Base-by-base conservation (phyloP, 2,113 vertebrate species). In the Peromyscus maniculatus region DNA sequence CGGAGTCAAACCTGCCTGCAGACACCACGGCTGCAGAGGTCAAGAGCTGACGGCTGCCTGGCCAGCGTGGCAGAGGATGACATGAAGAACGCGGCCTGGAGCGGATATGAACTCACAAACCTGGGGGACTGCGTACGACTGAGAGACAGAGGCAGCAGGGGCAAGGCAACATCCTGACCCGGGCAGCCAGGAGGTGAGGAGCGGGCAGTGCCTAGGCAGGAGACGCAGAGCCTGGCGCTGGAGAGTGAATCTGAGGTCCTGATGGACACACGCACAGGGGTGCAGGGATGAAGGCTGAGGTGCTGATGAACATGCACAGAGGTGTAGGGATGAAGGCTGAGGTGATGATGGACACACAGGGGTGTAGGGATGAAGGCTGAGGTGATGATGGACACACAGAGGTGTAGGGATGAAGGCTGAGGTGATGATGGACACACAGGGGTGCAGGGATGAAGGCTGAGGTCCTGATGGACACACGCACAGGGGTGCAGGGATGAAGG, bases 41-140 rank as follows among this genome's bases (percentile, higher is more conserved):
- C 10, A 1, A 79, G 11, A 36, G 33, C 24, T 12, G 62, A 39
- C 22, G 43, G 24, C 9, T 31, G 77, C 77, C 1, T 24, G 69
- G 31, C n/a, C 22, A 10, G 46, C 0, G 19, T 13, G 49, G 57
- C 3, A 0, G 26, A 17, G 5, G 36, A 69, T 4, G 49, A 9
- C 28, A 2, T 0, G 22, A 71, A 69, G 36, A 28, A 64, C 3
- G 3, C n/a, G 1, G 31, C 26, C 49, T n/a, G 52, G 66, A 87
- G 43, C 10, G 0, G 52, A 62, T 26, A 77, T 69, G 75, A 12
- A 0, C 28, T 57, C 71, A 13, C 16, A 67, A 0, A 0, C 59
- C 43, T 2, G 13, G 15, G 33, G 59, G 62, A 33, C 10, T 57
- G 39, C 79, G 46, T 31, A 10, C 4, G 43, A 11, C 11, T 24